Base-by-base conservation (phyloP, 1,140 invertebrate genomes). In the Bombus soroeensis region DNA sequence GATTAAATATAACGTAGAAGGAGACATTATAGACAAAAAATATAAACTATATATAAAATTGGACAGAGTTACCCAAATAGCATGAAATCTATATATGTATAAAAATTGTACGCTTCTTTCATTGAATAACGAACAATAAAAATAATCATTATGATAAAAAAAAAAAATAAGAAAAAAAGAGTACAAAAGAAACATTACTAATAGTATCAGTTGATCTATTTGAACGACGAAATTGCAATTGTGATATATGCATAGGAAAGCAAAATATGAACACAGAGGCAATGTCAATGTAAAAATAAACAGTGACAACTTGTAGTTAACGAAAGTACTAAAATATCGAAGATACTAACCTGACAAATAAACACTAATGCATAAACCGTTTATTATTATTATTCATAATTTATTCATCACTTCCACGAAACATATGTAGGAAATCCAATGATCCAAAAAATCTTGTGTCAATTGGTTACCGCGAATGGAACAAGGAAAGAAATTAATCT, bases 271-370 rank as follows among this genome's bases (percentile, higher is more conserved):
- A 32, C 4, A 39, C 28, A 68, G 18, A 9, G 22, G 53, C 53
- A 84, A 47, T 37, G n/a, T 80, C 53, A 80, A 32, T 47, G n/a
- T 64, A 85, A 80, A 85, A 85, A 85, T 85, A 85, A 85, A 85
- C 83, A 72, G 13, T 37, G 47, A 28, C 70, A 72, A 39, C 22
- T 71, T 41, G 39, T 39, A 47, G 53, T 59, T 71, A 39, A 85
- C 82, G 66, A 72, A 71, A 59, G 77, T 78, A 79, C 62, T 43
- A 34, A 79, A 78, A 76, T 47, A 76, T 64, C 68, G 68, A n/a
- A 68, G 10, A 79, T 85, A 85, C 83, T 85, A 85, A 85, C 83
- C 83, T 85, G 43, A 10, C 28, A 8, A 62, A 79, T 73, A 32
- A 80, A 72, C 39, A 47, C 18, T 72, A 72, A 70, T 37, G 34